Evolutionary conservation across 2,797 vertebrate genomes (phyloP).

Genomic region (Xerus rutilus): DNA sequence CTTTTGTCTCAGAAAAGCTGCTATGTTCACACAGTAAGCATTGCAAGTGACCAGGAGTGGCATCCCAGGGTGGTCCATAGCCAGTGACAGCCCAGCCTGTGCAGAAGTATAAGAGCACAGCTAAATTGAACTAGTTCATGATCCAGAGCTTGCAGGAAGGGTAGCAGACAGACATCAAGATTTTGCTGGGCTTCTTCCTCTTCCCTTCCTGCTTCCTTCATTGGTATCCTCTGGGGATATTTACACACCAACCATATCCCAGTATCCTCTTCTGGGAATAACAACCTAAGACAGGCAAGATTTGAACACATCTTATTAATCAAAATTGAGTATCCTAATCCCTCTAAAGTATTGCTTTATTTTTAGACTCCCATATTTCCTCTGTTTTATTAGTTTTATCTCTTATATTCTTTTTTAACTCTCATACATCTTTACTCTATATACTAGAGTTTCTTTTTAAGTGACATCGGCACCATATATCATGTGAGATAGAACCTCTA

Average conservation of each 20-base stretch:
- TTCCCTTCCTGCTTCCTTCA: not conserved
- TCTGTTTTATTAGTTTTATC: not conserved
- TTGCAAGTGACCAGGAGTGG: not conserved
- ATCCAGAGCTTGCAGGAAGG: fast-evolving
- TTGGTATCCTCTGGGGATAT: not conserved
- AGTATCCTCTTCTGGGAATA: not conserved
- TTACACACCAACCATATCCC: not conserved
- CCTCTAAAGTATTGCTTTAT: not conserved
- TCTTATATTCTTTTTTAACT: not conserved
- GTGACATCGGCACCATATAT: not conserved
- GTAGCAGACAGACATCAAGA: fast-evolving
- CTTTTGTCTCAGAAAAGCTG: not conserved
- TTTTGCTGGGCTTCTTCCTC: not conserved
- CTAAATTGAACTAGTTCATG: not conserved
- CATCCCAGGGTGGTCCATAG: not conserved
- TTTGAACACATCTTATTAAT: not conserved
- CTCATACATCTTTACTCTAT: not conserved
- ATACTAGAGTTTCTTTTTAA: not conserved
- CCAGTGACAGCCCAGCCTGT: fast-evolving
- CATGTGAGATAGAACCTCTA: not conserved
- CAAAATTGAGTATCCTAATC: not conserved
- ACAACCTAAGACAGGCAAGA: not conserved
- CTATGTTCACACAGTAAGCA: not conserved
- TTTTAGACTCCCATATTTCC: not conserved
- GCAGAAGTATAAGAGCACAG: no score